Percentiles rank a stretch among this genome's conserved stretches.
These are phyloP conservation scores for Terrapene triunguis DNA, from an alignment of 2,113 vertebrate species.

Conservation along the genomic window DNA sequence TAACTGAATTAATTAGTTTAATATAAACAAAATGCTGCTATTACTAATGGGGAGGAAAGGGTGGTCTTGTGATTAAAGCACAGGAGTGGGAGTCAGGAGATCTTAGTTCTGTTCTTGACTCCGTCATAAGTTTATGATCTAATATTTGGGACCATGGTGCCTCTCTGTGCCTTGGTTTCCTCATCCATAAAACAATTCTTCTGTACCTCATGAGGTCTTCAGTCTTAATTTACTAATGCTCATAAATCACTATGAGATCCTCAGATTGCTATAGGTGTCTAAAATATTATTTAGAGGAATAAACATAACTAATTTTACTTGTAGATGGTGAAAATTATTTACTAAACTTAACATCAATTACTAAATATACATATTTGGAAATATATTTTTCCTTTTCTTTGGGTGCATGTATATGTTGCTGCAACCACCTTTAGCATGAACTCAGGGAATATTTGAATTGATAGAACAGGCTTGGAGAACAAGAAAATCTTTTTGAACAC, in stretches of 20 bases:
- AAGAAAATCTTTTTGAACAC: not conserved
- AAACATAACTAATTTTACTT: not conserved
- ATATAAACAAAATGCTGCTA: not conserved
- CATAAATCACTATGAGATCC: not conserved
- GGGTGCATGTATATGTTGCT: not conserved
- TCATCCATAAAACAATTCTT: not conserved
- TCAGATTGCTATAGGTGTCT: not conserved
- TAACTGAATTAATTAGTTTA: constrained; percentile 10
- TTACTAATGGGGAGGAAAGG: not conserved
- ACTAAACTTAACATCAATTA: not conserved
- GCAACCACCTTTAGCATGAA: not conserved
- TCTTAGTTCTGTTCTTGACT: not conserved
- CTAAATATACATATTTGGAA: not conserved
- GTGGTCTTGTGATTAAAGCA: not conserved
- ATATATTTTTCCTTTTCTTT: not conserved
- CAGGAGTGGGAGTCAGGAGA: not conserved
- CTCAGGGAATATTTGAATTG: not conserved
- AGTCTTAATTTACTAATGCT: not conserved
- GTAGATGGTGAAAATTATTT: not conserved
- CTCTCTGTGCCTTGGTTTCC: not conserved
- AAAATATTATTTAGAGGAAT: not conserved
- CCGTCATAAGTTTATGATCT: not conserved
- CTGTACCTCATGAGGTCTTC: not conserved
- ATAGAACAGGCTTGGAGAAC: not conserved
- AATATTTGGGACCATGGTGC: not conserved